These are phyloP conservation scores for Chascanopsetta lugubris DNA, from an alignment of 2,113 vertebrate species.

Conservation along the genomic window DNA sequence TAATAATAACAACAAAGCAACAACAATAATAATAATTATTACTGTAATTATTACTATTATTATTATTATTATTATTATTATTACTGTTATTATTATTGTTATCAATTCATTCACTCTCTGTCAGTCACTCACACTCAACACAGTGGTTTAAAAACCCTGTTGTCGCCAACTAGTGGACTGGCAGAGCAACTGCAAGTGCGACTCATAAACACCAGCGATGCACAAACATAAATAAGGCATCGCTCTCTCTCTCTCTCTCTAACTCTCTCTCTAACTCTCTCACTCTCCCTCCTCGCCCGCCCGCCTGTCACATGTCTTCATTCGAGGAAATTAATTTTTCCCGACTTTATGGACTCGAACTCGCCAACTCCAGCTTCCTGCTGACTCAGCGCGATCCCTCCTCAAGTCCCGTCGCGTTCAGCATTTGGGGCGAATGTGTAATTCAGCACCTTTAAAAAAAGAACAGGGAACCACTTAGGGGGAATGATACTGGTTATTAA, in stretches of 20 bases:
- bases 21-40: no score
- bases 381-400: conserved; percentile 51
- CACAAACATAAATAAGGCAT: no score
- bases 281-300: background rate
- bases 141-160: no score
- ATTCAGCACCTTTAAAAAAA: conserved; percentile 67
- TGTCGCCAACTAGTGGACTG: no score
- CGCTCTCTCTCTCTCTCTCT: background rate
- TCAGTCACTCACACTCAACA: no score
- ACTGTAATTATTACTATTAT: no score
- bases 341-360: conserved; percentile 38
- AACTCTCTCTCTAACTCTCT: background rate
- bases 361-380: conserved; percentile 51
- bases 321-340: conserved; percentile 38
- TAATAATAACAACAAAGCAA: no score
- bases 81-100: no score
- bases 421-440: conserved; percentile 66
- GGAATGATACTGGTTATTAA: conserved; percentile 73
- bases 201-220: no score
- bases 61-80: no score
- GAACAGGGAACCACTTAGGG: conserved; percentile 64
- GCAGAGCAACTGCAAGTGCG: no score
- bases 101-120: no score
- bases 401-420: conserved; percentile 43
- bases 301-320: background rate